Evolutionary conservation across 2,797 vertebrate species (phyloP).

Genomic region (Vultur gryphus): DNA sequence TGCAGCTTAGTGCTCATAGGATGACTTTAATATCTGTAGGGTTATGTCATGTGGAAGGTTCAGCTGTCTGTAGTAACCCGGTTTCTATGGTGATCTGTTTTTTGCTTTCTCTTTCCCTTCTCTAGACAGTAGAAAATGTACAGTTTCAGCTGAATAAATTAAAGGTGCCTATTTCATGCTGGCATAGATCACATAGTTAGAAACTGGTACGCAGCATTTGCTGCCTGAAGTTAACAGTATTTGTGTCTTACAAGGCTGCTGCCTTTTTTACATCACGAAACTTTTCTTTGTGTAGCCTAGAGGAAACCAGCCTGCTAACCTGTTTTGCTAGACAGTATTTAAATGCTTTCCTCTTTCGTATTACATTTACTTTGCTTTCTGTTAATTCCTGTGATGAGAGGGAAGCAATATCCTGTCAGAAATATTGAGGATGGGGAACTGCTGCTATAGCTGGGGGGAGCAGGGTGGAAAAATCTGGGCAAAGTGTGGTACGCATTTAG

Average conservation of each 20-base stretch:
- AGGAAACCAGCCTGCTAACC: background rate
- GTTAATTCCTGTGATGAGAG: background rate
- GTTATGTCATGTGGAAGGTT: background rate
- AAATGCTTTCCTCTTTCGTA: background rate
- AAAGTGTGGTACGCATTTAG: fast-evolving
- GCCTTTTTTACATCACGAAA: background rate
- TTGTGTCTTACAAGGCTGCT: background rate
- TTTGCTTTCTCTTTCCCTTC: constrained; percentile 2
- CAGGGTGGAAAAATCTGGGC: background rate
- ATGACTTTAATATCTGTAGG: background rate
- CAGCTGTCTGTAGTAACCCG: constrained; percentile 6
- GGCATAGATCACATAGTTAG: background rate
- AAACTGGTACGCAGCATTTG: background rate
- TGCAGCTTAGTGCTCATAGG: background rate
- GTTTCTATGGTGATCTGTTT: constrained; percentile 63
- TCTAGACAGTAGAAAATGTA: background rate
- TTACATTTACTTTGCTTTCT: background rate
- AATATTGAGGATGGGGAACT: background rate
- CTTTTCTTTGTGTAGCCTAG: background rate
- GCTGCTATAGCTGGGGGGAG: background rate
- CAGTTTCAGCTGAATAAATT: background rate
- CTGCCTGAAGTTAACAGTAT: background rate
- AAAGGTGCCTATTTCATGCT: background rate
- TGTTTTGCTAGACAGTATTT: background rate
- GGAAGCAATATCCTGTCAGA: background rate